Percentiles rank a stretch among this genome's conserved stretches.
phyloP scores from a whole-genome alignment of 2,113 vertebrate genomes.

The Lepisosteus osseus region DNA sequence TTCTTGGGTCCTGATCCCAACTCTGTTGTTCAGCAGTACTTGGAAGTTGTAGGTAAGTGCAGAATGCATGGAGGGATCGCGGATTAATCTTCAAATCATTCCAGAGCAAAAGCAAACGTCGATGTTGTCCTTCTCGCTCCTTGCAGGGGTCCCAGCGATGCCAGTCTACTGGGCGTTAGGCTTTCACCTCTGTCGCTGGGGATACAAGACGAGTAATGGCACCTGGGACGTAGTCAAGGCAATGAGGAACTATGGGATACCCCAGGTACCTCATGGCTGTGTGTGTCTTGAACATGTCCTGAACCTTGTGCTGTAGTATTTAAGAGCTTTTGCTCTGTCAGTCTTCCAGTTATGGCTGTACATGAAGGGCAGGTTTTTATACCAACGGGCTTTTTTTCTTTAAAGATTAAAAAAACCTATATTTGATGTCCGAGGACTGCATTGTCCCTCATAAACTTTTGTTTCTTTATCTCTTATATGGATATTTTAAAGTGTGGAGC shows the following conservation, averaged over 20 bases:
- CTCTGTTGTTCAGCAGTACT: constrained; percentile 74
- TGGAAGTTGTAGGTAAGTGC: constrained; percentile 78
- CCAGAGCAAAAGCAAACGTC: not conserved
- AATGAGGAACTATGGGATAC: constrained; percentile 69
- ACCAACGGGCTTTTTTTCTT: too few relatives aligned
- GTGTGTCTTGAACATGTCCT: not conserved
- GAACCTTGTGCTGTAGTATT: too few relatives aligned
- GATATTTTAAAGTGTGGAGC: too few relatives aligned
- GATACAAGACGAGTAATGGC: constrained; percentile 68
- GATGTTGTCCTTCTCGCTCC: not conserved
- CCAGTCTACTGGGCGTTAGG: constrained; percentile 79
- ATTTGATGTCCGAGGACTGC: too few relatives aligned
- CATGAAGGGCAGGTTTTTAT: too few relatives aligned
- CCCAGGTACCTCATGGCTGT: constrained; percentile 44
- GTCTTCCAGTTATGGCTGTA: too few relatives aligned
- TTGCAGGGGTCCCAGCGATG: constrained; percentile 71
- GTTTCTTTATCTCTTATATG: too few relatives aligned
- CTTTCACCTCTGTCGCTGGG: constrained; percentile 87
- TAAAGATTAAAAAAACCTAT: too few relatives aligned
- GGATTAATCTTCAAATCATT: constrained; percentile 1
- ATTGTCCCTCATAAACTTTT: too few relatives aligned
- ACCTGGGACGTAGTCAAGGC: constrained; percentile 74
- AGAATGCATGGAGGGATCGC: constrained; percentile 6
- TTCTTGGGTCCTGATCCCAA: constrained; percentile 73
- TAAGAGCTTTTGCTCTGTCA: too few relatives aligned